Evolutionary conservation across 2,113 vertebrate species (phyloP).

Genomic region (Brachyhypopomus occidentalis): DNA sequence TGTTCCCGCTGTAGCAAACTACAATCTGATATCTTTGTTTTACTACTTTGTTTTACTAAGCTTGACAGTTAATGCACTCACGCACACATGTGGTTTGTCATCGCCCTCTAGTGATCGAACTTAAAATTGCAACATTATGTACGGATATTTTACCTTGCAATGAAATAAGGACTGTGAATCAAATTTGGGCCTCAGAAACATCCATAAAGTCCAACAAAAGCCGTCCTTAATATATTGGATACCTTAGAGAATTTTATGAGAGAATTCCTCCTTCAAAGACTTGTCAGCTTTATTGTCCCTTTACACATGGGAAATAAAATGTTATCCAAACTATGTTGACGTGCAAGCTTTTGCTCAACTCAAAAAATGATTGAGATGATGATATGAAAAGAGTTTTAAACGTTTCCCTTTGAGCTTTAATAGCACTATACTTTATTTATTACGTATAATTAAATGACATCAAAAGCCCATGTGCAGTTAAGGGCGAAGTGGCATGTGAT

Average conservation of each 20-base stretch:
- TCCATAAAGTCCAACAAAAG: background rate
- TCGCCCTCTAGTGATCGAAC: constrained; percentile 63
- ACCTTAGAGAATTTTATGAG: background rate
- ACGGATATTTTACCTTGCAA: background rate
- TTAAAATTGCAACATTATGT: background rate
- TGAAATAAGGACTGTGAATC: background rate
- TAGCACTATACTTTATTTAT: background rate
- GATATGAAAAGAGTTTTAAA: background rate
- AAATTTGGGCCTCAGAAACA: background rate
- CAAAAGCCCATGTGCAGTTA: background rate
- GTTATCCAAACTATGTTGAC: background rate
- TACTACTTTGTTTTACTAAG: background rate
- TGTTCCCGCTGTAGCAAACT: background rate
- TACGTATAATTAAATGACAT: background rate
- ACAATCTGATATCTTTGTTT: background rate
- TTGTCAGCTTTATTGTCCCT: background rate
- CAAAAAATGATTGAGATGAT: background rate
- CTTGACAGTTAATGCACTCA: background rate
- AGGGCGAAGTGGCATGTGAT: background rate
- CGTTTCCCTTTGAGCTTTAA: background rate
- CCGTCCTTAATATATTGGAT: background rate
- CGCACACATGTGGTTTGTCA: constrained; percentile 30
- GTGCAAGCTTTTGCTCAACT: background rate
- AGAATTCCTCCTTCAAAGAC: background rate
- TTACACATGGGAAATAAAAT: background rate